Conservation (phyloP, 2,113 vertebrate genomes). For the Pachyramphus minor region DNA sequence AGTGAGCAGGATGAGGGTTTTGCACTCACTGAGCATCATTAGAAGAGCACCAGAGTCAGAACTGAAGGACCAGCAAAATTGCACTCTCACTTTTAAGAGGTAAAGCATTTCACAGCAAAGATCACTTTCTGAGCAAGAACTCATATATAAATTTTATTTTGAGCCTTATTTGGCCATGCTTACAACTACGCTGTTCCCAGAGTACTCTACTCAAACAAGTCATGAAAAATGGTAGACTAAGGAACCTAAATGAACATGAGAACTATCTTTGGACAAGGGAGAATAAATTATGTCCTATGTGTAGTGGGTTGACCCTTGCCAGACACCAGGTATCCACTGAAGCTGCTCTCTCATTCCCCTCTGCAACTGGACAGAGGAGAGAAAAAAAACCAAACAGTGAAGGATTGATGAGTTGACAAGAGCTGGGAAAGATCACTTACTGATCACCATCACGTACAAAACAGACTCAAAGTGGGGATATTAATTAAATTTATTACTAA, state of each 20-base stretch:
- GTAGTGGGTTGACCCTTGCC: too few species aligned
- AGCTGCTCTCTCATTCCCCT: too few species aligned
- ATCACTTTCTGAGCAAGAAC: background rate
- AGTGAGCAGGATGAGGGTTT: background rate
- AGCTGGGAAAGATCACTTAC: too few species aligned
- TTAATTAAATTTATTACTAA: too few species aligned
- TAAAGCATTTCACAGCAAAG: background rate
- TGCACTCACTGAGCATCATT: background rate
- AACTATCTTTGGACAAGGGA: background rate
- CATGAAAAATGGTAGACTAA: background rate
- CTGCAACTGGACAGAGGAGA: too few species aligned
- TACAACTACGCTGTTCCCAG: background rate
- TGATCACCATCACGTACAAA: too few species aligned
- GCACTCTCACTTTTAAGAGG: background rate
- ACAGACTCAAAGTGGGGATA: too few species aligned
- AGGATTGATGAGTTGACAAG: too few species aligned
- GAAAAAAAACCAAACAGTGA: too few species aligned
- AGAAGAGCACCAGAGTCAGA: background rate
- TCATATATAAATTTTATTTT: background rate
- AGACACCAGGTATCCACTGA: too few species aligned
- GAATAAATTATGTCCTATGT: background rate
- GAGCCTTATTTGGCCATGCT: background rate
- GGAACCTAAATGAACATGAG: background rate
- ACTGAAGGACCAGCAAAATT: background rate
- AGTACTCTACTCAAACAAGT: background rate